A percentile compares a stretch with the other conserved stretches of the same genome.
phyloP scores from a whole-genome alignment of 2,113 vertebrate genomes.

The Larimichthys polyactis region DNA sequence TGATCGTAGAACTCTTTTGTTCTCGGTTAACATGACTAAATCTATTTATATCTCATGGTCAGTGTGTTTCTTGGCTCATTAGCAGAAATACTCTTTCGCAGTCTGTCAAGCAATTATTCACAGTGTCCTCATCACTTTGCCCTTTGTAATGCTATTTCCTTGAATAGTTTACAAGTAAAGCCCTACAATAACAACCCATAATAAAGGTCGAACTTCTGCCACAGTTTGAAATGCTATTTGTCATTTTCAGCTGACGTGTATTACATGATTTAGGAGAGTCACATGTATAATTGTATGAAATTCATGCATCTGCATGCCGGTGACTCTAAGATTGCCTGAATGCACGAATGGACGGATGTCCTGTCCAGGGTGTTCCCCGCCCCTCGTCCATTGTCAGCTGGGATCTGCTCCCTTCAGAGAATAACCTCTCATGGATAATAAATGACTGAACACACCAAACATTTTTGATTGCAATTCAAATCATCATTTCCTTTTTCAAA shows the following conservation, averaged over 20 bases:
- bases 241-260: background rate
- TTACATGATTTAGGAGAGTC: background rate
- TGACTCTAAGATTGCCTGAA: too few relatives aligned
- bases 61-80: conserved; percentile 4
- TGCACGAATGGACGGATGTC: too few relatives aligned
- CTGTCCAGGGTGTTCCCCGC: too few relatives aligned
- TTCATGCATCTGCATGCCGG: background rate
- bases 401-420: too few relatives aligned
- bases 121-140: background rate
- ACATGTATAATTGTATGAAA: background rate
- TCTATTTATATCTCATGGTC: background rate
- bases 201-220: background rate
- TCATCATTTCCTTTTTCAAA: background rate
- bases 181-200: background rate
- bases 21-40: conserved; percentile 12
- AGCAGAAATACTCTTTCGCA: background rate
- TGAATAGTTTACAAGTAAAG: background rate
- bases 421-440: too few relatives aligned
- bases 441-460: background rate
- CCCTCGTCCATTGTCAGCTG: too few relatives aligned
- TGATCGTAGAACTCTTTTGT: background rate
- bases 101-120: conserved; percentile 20
- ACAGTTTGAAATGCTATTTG: background rate
- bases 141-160: background rate
- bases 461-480: background rate